phyloP scores from a whole-genome alignment of 2,888 invertebrate genomes.

The Ochropleura plecta region DNA sequence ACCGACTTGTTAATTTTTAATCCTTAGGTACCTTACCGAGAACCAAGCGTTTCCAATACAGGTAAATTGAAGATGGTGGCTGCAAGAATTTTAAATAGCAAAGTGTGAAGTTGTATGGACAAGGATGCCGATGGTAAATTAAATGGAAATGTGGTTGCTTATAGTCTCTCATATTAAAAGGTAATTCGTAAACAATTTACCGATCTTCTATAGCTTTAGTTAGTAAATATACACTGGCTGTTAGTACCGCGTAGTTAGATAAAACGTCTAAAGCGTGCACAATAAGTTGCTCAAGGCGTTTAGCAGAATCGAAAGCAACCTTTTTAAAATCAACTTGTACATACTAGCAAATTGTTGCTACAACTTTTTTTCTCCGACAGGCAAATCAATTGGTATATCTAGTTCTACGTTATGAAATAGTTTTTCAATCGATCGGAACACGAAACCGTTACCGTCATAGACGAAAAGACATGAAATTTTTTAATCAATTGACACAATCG shows the following conservation, averaged over 20 bases:
- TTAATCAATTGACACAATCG: constrained; percentile 58
- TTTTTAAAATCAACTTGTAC: constrained; percentile 20
- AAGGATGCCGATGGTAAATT: constrained; percentile 1
- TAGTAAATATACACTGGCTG: constrained; percentile 33
- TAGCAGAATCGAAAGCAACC: constrained; percentile 19
- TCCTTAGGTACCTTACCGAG: constrained; percentile 42
- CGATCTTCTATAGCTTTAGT: constrained; percentile 14
- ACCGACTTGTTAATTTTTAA: constrained; percentile 74
- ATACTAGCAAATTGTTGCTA: neutral
- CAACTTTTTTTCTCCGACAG: constrained; percentile 6
- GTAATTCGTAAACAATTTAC: constrained; percentile 43
- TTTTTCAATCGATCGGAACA: constrained; percentile 45
- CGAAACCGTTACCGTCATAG: constrained; percentile 54
- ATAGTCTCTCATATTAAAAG: constrained; percentile 24
- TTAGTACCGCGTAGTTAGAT: constrained; percentile 29
- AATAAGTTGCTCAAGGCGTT: constrained; percentile 37
- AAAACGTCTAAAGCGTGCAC: constrained; percentile 44
- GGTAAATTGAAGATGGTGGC: neutral
- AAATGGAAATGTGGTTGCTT: neutral
- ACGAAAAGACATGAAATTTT: constrained; percentile 44
- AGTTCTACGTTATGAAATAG: constrained; percentile 24
- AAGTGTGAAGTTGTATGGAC: constrained; percentile 1
- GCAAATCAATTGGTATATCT: constrained; percentile 19
- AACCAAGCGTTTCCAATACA: constrained; percentile 9
- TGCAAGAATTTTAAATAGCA: neutral